Conservation (phyloP, 2,888 invertebrate genomes). For the Phragmatobia fuliginosa region DNA sequence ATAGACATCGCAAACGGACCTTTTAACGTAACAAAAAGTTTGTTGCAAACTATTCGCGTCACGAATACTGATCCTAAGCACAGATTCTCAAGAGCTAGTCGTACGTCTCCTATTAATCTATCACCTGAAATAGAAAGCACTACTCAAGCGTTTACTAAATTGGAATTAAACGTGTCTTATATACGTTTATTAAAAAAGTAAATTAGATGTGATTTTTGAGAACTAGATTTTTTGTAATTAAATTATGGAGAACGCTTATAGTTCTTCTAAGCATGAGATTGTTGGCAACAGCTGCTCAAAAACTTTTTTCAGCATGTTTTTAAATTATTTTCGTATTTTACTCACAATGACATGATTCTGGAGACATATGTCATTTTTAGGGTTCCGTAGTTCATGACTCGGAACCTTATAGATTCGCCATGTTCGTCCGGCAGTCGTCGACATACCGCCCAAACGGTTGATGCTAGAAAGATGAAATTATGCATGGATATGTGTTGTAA, state of each 20-base stretch:
- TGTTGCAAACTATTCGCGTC: neutral
- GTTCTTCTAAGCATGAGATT: neutral
- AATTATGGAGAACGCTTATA: conserved; percentile 2
- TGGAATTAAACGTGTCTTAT: conserved; percentile 23
- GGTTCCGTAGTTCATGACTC: too few species aligned
- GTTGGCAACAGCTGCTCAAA: neutral
- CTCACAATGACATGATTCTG: neutral
- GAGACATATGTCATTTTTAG: neutral
- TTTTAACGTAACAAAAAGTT: neutral
- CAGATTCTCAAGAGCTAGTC: conserved; percentile 34
- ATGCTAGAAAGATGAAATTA: too few species aligned
- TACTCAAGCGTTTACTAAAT: conserved; percentile 50
- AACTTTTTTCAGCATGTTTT: neutral
- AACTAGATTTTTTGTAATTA: conserved; percentile 3
- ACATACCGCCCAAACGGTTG: too few species aligned
- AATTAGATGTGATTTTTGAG: neutral
- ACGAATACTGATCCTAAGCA: neutral
- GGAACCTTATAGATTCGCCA: too few species aligned
- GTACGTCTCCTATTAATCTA: conserved; percentile 47
- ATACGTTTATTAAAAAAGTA: conserved; percentile 14
- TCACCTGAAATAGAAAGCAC: conserved; percentile 42
- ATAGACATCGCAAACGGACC: too few species aligned
- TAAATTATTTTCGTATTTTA: neutral
- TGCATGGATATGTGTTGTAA: too few species aligned
- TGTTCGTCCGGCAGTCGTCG: too few species aligned